These are phyloP conservation scores for Standfussiana lucernea DNA, from an alignment of 2,888 invertebrate species.

Conservation along the genomic window DNA sequence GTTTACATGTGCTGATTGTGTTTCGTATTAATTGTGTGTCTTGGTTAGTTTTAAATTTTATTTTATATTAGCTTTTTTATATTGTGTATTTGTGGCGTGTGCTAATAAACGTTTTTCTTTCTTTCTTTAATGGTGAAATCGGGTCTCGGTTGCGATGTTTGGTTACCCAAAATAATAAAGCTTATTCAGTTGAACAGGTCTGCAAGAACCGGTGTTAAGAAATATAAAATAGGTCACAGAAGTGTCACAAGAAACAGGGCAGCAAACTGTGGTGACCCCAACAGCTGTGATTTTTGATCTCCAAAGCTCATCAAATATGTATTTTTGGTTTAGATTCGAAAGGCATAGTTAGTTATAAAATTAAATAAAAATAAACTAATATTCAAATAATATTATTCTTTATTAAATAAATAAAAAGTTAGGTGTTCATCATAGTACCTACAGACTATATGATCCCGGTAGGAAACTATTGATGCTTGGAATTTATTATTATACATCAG, in stretches of 20 bases:
- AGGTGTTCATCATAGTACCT: not conserved
- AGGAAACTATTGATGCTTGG: not conserved
- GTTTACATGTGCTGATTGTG: not conserved
- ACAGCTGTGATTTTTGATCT: conserved; percentile 14
- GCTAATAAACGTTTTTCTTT: too few relatives aligned
- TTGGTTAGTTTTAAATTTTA: too few relatives aligned
- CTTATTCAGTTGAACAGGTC: not conserved
- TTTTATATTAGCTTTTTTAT: too few relatives aligned
- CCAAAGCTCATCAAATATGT: not conserved
- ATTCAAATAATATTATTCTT: not conserved
- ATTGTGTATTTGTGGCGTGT: too few relatives aligned
- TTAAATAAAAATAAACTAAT: not conserved
- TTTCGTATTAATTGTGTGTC: not conserved
- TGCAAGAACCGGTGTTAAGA: conserved; percentile 6
- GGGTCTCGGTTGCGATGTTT: not conserved
- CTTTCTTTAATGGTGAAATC: too few relatives aligned
- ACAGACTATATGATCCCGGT: not conserved
- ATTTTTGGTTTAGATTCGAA: too few relatives aligned
- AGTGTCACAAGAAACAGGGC: conserved; percentile 15
- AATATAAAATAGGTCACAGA: conserved; percentile 34
- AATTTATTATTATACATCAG: not conserved
- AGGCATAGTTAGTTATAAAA: too few relatives aligned
- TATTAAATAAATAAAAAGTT: not conserved
- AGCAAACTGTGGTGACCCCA: conserved; percentile 31
- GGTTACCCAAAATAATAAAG: not conserved